Conservation (phyloP, 2,113 vertebrate genomes). For the Platycercus adscitus region DNA sequence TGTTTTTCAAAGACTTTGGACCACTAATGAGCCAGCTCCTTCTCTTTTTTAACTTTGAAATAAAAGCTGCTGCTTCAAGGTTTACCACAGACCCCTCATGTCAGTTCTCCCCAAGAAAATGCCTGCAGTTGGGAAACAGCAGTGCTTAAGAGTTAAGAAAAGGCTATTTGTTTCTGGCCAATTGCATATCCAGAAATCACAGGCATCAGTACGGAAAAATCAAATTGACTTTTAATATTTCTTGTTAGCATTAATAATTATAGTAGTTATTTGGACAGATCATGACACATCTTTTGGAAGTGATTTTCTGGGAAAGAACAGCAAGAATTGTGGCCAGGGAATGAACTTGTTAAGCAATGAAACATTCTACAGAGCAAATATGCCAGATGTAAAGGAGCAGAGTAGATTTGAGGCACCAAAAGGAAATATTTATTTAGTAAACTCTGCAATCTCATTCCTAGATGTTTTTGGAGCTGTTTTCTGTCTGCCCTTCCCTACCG, state of each 20-base stretch:
- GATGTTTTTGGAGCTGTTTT: constrained; percentile 43
- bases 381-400: background rate
- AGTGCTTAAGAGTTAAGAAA: background rate
- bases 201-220: background rate
- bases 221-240: background rate
- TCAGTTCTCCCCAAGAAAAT: background rate
- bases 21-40: background rate
- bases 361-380: background rate
- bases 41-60: background rate
- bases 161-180: background rate
- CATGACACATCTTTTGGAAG: background rate
- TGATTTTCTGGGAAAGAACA: constrained; percentile 1
- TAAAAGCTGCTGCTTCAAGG: background rate
- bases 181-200: background rate
- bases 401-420: constrained; percentile 4
- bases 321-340: background rate
- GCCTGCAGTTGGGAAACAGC: background rate
- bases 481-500: background rate
- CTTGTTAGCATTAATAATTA: background rate
- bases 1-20: background rate
- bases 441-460: constrained; percentile 14
- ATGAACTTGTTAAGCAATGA: background rate
- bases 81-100: background rate
- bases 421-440: constrained; percentile 50
- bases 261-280: background rate